Conservation (phyloP, 2,113 vertebrate species). For the Piprites chloris region DNA sequence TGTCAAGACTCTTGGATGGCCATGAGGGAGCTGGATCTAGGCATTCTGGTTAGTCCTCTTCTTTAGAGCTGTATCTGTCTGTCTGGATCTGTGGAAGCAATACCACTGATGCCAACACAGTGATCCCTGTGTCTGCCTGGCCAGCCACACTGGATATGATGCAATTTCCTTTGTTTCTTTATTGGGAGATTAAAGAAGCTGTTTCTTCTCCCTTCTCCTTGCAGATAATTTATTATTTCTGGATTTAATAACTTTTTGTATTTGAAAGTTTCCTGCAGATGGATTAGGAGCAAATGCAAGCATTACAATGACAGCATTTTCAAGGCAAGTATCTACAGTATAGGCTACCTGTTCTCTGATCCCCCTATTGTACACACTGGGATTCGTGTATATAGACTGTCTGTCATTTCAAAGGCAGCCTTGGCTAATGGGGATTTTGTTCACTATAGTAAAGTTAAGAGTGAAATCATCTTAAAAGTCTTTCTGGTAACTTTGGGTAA, state of each 20-base stretch:
- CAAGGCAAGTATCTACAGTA: not conserved
- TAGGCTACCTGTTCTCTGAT: not conserved
- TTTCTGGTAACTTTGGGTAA: not conserved
- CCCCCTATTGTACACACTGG: not conserved
- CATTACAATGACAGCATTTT: not conserved
- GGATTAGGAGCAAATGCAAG: not conserved
- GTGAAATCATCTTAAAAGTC: not conserved
- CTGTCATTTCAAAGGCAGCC: not conserved
- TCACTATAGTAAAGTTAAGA: not conserved
- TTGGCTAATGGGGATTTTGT: not conserved
- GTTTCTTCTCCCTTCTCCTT: not conserved
- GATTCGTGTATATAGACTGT: not conserved
- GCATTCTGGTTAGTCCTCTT: not conserved
- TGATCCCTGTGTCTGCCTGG: not conserved
- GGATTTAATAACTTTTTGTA: not conserved
- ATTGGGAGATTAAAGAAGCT: slow-evolving; percentile 38
- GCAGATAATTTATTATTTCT: slow-evolving; percentile 35
- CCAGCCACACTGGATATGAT: slow-evolving; percentile 10
- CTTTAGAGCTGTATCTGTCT: not conserved
- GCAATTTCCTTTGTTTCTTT: slow-evolving; percentile 48
- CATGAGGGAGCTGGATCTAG: not conserved
- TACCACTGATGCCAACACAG: not conserved
- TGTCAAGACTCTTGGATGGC: not conserved
- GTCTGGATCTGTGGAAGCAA: not conserved
- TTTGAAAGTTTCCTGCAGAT: slow-evolving; percentile 6